Conservation (phyloP, 2,113 vertebrate species). For the Pseudolaguvia tuberculata region DNA sequence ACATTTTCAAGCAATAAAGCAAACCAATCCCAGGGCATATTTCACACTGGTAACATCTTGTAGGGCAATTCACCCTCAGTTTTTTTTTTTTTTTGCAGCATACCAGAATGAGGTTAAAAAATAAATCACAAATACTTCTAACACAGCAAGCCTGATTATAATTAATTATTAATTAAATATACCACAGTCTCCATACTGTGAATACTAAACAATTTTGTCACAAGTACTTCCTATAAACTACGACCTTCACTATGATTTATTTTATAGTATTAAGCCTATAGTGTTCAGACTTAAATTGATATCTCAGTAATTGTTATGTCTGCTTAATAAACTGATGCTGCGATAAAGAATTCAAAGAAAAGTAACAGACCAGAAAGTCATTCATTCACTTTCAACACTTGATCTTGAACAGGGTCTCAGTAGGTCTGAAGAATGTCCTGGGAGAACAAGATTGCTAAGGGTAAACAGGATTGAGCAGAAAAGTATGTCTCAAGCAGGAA, state of each 20-base stretch:
- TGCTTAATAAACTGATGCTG: neutral
- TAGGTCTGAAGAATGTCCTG: neutral
- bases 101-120: neutral
- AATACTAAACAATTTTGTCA: neutral
- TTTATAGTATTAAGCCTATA: neutral
- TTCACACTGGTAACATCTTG: neutral
- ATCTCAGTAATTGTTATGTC: neutral
- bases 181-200: neutral
- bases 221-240: neutral
- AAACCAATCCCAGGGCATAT: neutral
- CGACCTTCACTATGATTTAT: neutral
- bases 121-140: neutral
- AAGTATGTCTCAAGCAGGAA: neutral
- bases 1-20: neutral
- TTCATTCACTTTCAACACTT: neutral
- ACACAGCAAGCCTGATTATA: no score
- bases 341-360: neutral
- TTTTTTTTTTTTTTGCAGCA: no score
- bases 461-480: neutral
- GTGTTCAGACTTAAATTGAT: neutral
- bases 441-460: neutral
- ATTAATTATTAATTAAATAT: neutral
- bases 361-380: neutral
- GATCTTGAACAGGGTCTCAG: neutral
- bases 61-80: neutral